Conservation (phyloP, 2,888 invertebrate species). For the Lutraria lutraria region DNA sequence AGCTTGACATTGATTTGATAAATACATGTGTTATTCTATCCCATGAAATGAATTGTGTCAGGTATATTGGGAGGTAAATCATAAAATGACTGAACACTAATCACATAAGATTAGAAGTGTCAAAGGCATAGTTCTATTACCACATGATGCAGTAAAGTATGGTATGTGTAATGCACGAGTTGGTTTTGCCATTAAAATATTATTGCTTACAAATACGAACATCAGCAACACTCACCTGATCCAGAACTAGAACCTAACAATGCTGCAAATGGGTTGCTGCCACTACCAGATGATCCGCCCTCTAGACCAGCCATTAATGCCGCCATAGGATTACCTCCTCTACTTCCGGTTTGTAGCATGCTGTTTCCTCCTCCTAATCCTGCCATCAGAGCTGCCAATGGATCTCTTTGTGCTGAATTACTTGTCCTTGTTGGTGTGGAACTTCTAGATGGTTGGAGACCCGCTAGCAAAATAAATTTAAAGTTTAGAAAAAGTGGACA, state of each 20-base stretch:
- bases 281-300: neutral
- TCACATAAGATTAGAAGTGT: too few relatives aligned
- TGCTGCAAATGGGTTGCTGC: neutral
- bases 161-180: too few relatives aligned
- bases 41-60: too few relatives aligned
- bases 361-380: slow-evolving; percentile 24
- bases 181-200: too few relatives aligned
- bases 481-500: neutral
- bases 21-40: too few relatives aligned
- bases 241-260: neutral
- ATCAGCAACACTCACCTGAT: neutral
- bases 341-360: neutral
- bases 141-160: too few relatives aligned
- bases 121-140: too few relatives aligned
- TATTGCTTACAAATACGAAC: too few relatives aligned
- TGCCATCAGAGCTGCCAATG: slow-evolving; percentile 38
- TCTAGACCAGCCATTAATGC: slow-evolving; percentile 37
- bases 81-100: too few relatives aligned
- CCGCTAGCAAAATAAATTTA: neutral
- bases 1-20: too few relatives aligned
- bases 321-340: slow-evolving; percentile 21
- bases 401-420: slow-evolving; percentile 13
- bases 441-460: neutral
- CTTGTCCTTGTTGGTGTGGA: neutral
- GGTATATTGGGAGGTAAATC: too few relatives aligned